These are phyloP conservation scores for Parochlus steinenii DNA, from an alignment of 2,888 invertebrate genomes.

Conservation along the genomic window DNA sequence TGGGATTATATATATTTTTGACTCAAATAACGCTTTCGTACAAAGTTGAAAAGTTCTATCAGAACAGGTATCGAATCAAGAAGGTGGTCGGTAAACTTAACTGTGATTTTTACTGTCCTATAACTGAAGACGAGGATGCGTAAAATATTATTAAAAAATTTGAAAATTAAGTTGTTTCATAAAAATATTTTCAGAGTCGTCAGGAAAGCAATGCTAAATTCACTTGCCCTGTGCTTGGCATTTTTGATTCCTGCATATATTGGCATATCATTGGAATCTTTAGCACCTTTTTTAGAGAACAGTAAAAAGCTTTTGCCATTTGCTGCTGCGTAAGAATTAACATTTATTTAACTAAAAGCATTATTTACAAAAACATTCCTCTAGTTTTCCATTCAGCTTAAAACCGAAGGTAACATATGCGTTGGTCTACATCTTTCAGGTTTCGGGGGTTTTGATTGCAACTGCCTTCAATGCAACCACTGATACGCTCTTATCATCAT, in stretches of 20 bases:
- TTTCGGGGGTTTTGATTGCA: slow-evolving; percentile 8
- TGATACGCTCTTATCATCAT: slow-evolving; percentile 6
- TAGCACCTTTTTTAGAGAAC: slow-evolving; percentile 1
- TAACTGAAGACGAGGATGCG: slow-evolving; percentile 8
- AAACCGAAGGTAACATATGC: neutral
- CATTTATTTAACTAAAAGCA: too few species aligned
- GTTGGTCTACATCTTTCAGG: slow-evolving; percentile 5
- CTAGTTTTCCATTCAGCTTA: slow-evolving; percentile 8
- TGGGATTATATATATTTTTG: slow-evolving; percentile 6
- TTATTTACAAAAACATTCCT: too few species aligned
- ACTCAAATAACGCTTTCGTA: slow-evolving; percentile 6
- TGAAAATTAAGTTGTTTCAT: too few species aligned
- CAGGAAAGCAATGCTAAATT: slow-evolving; percentile 5
- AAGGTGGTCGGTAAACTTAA: too few species aligned
- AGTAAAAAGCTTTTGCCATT: slow-evolving; percentile 5
- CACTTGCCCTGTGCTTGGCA: slow-evolving; percentile 1
- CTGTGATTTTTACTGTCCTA: too few species aligned
- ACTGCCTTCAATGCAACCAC: slow-evolving; percentile 5
- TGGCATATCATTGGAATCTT: neutral
- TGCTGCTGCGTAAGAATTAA: slow-evolving; percentile 7
- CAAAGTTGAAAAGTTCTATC: slow-evolving; percentile 9
- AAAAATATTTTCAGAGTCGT: slow-evolving; percentile 4
- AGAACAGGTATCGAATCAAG: slow-evolving; percentile 7
- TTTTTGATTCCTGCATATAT: slow-evolving; percentile 2
- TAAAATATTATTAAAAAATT: slow-evolving; percentile 2